Evolutionary conservation across 2,888 invertebrate species (phyloP).

Genomic region (Panzeria rudis): DNA sequence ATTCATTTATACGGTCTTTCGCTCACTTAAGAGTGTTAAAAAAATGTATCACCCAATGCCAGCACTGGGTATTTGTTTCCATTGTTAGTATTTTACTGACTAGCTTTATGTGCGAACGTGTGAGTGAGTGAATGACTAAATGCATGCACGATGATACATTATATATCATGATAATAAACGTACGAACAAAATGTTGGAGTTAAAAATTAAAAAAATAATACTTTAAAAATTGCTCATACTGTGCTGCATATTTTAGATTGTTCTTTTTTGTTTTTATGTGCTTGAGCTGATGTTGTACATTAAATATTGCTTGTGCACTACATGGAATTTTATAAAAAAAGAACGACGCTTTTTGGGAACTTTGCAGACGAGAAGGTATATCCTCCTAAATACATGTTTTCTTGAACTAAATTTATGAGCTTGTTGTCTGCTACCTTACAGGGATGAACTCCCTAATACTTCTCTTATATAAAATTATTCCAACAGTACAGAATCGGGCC

Average conservation of each 20-base stretch:
- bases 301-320: neutral
- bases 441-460: no score
- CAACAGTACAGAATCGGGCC: no score
- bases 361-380: no score
- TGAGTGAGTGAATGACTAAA: neutral
- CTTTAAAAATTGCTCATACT: conserved; percentile 25
- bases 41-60: conserved; percentile 66
- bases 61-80: conserved; percentile 27
- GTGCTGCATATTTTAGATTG: conserved; percentile 16
- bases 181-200: conserved; percentile 10
- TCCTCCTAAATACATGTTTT: no score
- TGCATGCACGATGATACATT: conserved; percentile 40
- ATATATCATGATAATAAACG: conserved; percentile 43
- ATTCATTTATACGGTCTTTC: conserved; percentile 29
- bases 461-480: no score
- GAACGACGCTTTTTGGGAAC: no score
- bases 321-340: neutral
- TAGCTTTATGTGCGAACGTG: neutral
- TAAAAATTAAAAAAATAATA: neutral
- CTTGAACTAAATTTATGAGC: no score
- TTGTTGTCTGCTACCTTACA: no score
- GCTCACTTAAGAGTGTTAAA: conserved; percentile 66
- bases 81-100: conserved; percentile 47
- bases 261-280: neutral
- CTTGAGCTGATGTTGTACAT: neutral